These are phyloP conservation scores for Turritopsis dohrnii DNA, from an alignment of 30 jellyfish, hydroid and myxozoan species.

Conservation along the genomic window DNA sequence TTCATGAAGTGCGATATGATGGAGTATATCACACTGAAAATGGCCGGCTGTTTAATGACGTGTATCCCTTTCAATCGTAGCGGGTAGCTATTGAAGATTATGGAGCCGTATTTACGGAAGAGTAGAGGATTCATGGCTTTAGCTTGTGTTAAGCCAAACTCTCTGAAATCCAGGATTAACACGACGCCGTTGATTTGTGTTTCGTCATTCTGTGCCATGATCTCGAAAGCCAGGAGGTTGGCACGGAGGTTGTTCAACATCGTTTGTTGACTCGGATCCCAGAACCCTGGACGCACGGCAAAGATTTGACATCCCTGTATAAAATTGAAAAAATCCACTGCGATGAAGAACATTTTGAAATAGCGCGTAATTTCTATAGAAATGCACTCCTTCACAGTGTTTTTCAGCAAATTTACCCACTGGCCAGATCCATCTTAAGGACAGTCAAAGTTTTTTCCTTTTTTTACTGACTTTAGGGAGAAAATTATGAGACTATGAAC, in stretches of 20 bases:
- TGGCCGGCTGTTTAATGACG: conserved; percentile 40
- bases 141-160: conserved; percentile 44
- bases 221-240: conserved; percentile 35
- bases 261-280: conserved; percentile 45
- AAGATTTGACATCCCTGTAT: conserved; percentile 37
- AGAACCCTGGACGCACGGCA: conserved; percentile 40
- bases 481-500: too few relatives aligned
- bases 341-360: too few relatives aligned
- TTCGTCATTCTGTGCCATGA: conserved; percentile 40
- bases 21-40: conserved; percentile 27
- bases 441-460: too few relatives aligned
- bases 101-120: conserved; percentile 21
- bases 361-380: too few relatives aligned
- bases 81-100: conserved; percentile 36
- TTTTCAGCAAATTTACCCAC: too few relatives aligned
- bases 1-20: conserved; percentile 41
- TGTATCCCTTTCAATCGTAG: conserved; percentile 45
- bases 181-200: conserved; percentile 45
- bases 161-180: conserved; percentile 26
- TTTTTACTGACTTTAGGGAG: too few relatives aligned
- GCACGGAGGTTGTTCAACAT: conserved; percentile 36
- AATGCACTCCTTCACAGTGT: too few relatives aligned
- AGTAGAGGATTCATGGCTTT: conserved; percentile 26
- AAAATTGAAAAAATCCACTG: neutral
- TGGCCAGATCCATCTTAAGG: too few relatives aligned